Base-by-base conservation (phyloP, 2,888 invertebrate genomes). In the Brachypterus glaber region DNA sequence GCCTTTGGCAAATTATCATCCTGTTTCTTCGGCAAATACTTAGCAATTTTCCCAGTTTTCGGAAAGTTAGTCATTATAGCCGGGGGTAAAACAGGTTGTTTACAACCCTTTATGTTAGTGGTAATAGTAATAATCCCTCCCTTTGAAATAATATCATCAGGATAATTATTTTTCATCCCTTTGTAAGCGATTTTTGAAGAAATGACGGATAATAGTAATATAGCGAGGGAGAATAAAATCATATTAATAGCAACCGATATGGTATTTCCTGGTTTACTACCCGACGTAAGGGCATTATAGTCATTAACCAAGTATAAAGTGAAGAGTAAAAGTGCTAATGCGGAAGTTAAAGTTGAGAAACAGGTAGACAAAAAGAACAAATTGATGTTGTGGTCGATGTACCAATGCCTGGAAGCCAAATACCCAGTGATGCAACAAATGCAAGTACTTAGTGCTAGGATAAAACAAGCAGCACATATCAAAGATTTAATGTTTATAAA, bases 351-450 rank as follows among this genome's bases (percentile, higher is more conserved):
- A 1, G 72, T 67, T 0, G 77, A 73, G 38, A 77, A 53, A 15
- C 70, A 57, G 0, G 75, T 73, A 42, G 72, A 68, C 30, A 71
- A 57, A 47, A 79, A 77, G 46, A 79, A 66, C 67, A 74, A 72
- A 1, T 70, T 69, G 47, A 80, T 79, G 53, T 79, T 77, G 39
- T 70, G 68, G 51, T 79, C 78, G 30, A 77, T 71, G 54, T 79
- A 80, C 79, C 79, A 80, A 44, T 69, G 63, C 21, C 73, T 71
- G 52, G 78, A 79, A 1, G 79, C 79, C 30, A 78, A 54, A 8
- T 77, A 64, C 1, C 76, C 76, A 0, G 74, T 66, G 3, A 71
- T 39, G 1, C 73, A 74, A 0, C 73, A 70, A 0, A 66, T 64
- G 30, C 73, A 50, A 1, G 70, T 70, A 33, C 74, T 74, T 18